Conservation (phyloP, 2,113 vertebrate species). For the Menura novaehollandiae region DNA sequence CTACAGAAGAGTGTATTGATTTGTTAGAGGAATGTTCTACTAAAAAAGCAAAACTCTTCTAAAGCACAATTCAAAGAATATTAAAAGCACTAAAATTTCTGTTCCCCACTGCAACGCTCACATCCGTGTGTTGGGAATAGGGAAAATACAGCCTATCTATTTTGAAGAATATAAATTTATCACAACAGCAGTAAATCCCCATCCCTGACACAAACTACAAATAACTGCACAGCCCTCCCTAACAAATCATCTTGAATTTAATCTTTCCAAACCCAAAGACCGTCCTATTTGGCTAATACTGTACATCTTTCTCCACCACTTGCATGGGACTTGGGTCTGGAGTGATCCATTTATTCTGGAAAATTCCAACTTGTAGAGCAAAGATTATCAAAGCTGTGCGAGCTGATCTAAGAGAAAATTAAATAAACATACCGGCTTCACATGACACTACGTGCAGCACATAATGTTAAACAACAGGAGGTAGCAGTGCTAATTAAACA, state of each 20-base stretch:
- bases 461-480: not conserved
- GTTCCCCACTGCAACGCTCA: not conserved
- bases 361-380: not conserved
- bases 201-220: conserved; percentile 19
- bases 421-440: not conserved
- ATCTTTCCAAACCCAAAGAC: conserved; percentile 18
- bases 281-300: not conserved
- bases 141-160: not conserved
- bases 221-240: not conserved
- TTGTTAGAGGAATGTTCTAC: not conserved
- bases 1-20: not conserved
- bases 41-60: not conserved
- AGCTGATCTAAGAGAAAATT: not conserved
- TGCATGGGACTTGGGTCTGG: not conserved
- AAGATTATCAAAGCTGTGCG: not conserved
- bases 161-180: conserved; percentile 25
- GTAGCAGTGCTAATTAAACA: not conserved
- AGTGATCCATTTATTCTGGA: not conserved
- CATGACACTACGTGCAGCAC: not conserved
- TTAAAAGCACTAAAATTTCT: conserved; percentile 47
- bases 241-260: conserved; percentile 38
- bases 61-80: conserved; percentile 2
- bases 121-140: not conserved
- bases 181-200: conserved; percentile 12
- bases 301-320: not conserved